Conservation (phyloP, 2,113 vertebrate genomes). For the Erinaceus europaeus region DNA sequence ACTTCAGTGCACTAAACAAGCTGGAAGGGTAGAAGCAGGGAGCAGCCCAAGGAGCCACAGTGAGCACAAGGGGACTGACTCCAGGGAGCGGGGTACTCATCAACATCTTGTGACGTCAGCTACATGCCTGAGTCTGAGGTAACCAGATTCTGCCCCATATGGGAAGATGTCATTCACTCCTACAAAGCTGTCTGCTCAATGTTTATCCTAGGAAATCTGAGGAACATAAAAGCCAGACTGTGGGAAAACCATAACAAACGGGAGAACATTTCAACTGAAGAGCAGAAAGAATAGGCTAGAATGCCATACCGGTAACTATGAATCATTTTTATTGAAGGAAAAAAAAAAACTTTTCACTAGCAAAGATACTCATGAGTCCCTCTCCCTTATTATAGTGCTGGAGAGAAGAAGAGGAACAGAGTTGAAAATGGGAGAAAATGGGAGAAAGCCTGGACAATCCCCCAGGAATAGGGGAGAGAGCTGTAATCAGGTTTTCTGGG, state of each 20-base stretch:
- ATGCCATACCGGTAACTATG: neutral
- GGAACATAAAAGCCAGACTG: constrained; percentile 3
- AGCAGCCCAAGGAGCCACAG: neutral
- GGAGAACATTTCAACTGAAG: neutral
- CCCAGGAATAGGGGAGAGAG: neutral
- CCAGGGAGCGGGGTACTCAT: no score
- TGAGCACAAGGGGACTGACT: no score
- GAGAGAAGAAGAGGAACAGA: neutral
- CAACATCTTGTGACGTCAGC: neutral
- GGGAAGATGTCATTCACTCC: neutral
- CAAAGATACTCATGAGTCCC: neutral
- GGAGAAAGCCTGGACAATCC: neutral
- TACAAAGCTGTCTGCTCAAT: neutral
- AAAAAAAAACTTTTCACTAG: neutral
- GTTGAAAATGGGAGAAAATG: neutral
- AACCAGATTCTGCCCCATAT: neutral
- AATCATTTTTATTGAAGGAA: constrained; percentile 57
- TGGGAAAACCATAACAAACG: neutral
- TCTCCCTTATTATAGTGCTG: neutral
- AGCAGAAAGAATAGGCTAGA: neutral
- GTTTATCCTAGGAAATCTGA: neutral
- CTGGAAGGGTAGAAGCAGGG: neutral
- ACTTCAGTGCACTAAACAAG: neutral
- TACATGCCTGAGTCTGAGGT: neutral
- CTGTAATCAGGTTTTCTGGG: neutral